Evolutionary conservation across 2,113 vertebrate genomes (phyloP).

Genomic region (Phylloscopus whistleri): DNA sequence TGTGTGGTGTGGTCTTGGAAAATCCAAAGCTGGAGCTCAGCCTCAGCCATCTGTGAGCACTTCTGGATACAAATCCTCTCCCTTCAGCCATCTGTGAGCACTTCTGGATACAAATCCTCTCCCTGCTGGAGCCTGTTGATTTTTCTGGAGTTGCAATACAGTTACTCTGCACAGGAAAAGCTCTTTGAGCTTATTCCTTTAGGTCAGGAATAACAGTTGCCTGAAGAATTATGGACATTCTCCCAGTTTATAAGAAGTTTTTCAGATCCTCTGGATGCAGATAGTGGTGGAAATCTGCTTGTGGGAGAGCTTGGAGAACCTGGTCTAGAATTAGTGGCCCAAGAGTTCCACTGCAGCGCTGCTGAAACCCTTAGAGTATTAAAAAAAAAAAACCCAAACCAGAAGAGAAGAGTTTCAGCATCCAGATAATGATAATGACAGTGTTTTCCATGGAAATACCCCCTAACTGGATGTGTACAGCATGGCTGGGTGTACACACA

Average conservation of each 20-base stretch:
- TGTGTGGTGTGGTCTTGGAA: background rate
- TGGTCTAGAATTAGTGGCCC: background rate
- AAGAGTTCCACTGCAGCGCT: background rate
- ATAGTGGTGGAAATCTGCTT: background rate
- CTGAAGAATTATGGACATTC: background rate
- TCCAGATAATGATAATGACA: background rate
- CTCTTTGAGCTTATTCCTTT: background rate
- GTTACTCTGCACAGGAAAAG: background rate
- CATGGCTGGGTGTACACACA: background rate
- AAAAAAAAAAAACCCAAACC: background rate
- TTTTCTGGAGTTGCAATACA: background rate
- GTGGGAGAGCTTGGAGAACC: background rate
- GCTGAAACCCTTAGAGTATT: background rate
- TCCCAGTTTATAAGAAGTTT: background rate
- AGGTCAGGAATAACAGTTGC: background rate
- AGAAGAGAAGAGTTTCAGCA: background rate
- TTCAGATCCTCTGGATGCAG: background rate
- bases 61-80: background rate
- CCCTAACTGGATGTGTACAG: fast-evolving
- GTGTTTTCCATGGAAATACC: fast-evolving
- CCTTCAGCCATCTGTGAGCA: background rate
- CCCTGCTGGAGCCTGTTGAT: background rate
- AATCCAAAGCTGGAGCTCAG: background rate
- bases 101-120: background rate
- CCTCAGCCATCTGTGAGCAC: background rate